These are phyloP conservation scores for Silurus asotus DNA, from an alignment of 2,113 vertebrate species.

Conservation along the genomic window DNA sequence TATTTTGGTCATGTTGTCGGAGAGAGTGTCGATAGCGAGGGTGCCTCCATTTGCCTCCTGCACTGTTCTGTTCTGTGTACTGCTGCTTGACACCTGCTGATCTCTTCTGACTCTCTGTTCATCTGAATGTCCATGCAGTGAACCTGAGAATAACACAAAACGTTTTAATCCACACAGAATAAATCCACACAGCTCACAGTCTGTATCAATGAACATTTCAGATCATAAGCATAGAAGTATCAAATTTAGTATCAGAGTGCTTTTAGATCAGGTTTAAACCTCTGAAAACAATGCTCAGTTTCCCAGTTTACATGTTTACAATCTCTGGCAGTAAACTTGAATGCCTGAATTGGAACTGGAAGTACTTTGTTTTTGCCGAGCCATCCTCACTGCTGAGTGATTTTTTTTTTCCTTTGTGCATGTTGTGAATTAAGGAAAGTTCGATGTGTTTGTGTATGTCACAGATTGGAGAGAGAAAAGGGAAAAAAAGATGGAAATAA, in stretches of 20 bases:
- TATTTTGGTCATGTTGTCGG: slow-evolving; percentile 46
- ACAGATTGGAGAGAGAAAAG: slow-evolving; percentile 7
- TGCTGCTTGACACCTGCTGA: slow-evolving; percentile 28
- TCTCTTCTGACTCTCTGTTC: slow-evolving; percentile 41
- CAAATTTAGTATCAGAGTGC: not conserved
- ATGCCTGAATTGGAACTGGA: not conserved
- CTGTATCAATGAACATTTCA: not conserved
- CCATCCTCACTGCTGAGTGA: not conserved
- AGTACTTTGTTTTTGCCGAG: not conserved
- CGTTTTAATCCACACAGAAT: not conserved
- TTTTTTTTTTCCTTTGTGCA: not conserved
- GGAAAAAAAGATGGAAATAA: slow-evolving; percentile 17
- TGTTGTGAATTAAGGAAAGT: not conserved
- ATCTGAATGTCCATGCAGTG: slow-evolving; percentile 15
- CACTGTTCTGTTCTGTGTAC: slow-evolving; percentile 34
- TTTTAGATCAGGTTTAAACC: not conserved
- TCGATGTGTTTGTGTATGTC: not conserved
- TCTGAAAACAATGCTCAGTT: not conserved
- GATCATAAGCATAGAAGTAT: not conserved
- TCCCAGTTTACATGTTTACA: not conserved
- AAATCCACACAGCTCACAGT: not conserved
- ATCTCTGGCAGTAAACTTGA: not conserved
- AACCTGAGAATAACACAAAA: slow-evolving; percentile 25
- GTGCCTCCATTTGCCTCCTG: slow-evolving; percentile 35
- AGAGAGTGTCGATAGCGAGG: slow-evolving; percentile 37